Conservation (phyloP, 2,888 invertebrate species). For the Acrobasis consociella region DNA sequence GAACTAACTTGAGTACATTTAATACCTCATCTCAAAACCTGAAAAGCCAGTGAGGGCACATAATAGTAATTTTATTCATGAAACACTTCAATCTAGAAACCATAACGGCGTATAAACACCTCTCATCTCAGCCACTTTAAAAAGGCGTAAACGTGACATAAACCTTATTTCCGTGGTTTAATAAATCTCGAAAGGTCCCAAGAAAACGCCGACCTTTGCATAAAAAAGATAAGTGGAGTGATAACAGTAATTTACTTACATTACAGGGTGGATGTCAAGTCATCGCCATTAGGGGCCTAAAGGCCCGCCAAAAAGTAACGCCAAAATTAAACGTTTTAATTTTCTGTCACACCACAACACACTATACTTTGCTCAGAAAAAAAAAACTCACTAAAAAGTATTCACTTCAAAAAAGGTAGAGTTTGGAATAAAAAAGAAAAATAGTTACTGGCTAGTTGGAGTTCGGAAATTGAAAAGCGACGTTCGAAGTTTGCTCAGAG, state of each 20-base stretch:
- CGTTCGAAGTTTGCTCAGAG: neutral
- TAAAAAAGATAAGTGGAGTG: constrained; percentile 6
- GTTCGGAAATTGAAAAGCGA: constrained; percentile 1
- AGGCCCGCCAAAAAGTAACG: neutral
- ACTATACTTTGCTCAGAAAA: neutral
- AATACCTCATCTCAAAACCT: too few relatives aligned
- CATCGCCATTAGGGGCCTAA: constrained; percentile 9
- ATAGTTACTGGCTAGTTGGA: neutral
- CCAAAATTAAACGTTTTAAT: neutral
- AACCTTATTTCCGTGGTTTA: neutral
- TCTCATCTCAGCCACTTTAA: too few relatives aligned
- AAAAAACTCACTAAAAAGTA: neutral
- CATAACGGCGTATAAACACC: too few relatives aligned
- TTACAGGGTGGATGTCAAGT: constrained; percentile 18
- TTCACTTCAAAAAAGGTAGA: neutral
- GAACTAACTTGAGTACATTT: too few relatives aligned
- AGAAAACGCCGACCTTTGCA: constrained; percentile 1
- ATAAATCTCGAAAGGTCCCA: neutral
- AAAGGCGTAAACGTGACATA: neutral
- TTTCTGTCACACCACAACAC: constrained; percentile 12
- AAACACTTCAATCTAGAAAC: too few relatives aligned
- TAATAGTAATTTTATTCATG: too few relatives aligned
- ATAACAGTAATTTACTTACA: constrained; percentile 20
- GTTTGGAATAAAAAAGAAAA: neutral
- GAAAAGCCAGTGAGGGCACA: too few relatives aligned